Conservation (phyloP, 2,113 vertebrate species). For the Callaeas wilsoni region DNA sequence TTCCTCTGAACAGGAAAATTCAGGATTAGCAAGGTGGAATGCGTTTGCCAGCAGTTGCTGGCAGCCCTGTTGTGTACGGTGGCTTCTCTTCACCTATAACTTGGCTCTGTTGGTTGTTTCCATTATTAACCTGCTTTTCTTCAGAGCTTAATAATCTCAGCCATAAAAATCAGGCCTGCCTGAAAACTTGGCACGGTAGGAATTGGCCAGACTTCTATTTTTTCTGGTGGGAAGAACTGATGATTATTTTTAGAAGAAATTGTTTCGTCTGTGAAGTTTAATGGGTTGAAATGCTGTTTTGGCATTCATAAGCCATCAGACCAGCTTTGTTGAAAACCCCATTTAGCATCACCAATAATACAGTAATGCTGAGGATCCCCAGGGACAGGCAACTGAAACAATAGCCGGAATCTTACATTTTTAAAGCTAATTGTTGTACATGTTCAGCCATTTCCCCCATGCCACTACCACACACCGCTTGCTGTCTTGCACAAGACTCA, state of each 20-base stretch:
- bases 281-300: slow-evolving; percentile 48
- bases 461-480: not conserved
- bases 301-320: slow-evolving; percentile 7
- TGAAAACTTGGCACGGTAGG: not conserved
- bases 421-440: slow-evolving; percentile 9
- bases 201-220: slow-evolving; percentile 22
- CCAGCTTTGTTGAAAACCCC: slow-evolving; percentile 38
- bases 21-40: slow-evolving; percentile 24
- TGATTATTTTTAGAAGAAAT: slow-evolving; percentile 55
- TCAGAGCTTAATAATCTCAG: slow-evolving; percentile 29
- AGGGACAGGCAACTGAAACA: slow-evolving; percentile 5
- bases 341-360: slow-evolving; percentile 41
- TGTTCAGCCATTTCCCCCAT: not conserved
- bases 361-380: slow-evolving; percentile 3
- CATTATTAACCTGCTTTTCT: slow-evolving; percentile 40
- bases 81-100: not conserved
- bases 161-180: slow-evolving; percentile 27
- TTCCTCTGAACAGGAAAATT: not conserved
- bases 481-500: not conserved
- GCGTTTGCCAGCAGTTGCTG: not conserved
- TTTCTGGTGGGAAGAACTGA: slow-evolving; percentile 23
- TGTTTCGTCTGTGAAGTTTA: slow-evolving; percentile 13
- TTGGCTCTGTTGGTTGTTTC: not conserved
- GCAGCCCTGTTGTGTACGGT: not conserved
- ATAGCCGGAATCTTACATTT: not conserved